These are phyloP conservation scores for Taenioides sp. DNA, from an alignment of 2,797 vertebrate species.

Conservation along the genomic window DNA sequence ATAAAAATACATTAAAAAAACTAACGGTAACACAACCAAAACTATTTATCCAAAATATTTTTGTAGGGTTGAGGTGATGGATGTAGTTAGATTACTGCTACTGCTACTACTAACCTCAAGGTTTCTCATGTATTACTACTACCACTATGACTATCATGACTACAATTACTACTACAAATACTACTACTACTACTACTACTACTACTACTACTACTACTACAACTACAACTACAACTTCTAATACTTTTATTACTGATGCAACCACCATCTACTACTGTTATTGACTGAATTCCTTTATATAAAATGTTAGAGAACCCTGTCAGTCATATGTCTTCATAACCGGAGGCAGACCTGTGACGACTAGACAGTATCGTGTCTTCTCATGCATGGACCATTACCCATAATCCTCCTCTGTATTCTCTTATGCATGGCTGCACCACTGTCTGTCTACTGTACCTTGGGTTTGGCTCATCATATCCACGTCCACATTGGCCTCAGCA, in stretches of 20 bases:
- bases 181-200: no score
- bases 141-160: no score
- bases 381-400: constrained; percentile 22
- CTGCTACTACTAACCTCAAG: no score
- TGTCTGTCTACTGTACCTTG: constrained; percentile 51
- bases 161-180: not conserved
- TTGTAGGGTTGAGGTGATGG: no score
- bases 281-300: not conserved
- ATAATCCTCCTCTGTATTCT: constrained; percentile 10
- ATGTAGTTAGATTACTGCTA: no score
- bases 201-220: not conserved
- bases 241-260: not conserved
- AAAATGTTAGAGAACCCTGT: not conserved
- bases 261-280: not conserved
- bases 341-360: constrained; percentile 1
- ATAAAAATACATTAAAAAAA: no score
- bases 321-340: constrained; percentile 3
- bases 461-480: constrained; percentile 68
- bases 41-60: no score
- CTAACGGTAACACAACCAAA: no score
- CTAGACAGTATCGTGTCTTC: constrained; percentile 12
- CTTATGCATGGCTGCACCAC: constrained; percentile 17
- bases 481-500: constrained; percentile 41
- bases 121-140: no score
- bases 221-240: not conserved